Base-by-base conservation (phyloP, 64 coral and sea anemone species). In the Stichodactyla mertensii region DNA sequence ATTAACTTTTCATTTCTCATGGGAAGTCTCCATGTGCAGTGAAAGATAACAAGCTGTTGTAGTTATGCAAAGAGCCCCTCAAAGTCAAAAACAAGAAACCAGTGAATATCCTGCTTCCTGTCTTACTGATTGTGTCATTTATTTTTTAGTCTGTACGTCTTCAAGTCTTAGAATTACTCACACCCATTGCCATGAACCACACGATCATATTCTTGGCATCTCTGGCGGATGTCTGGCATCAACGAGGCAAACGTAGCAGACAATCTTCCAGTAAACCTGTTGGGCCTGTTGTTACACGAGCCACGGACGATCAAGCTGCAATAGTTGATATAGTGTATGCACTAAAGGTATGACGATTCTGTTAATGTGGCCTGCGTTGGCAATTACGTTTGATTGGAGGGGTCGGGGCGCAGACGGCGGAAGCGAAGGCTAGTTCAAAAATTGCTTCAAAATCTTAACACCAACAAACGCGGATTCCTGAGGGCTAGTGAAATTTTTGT, bases 161-260 rank as follows among this genome's bases (percentile, higher is more conserved):
- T 4, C 93, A 92, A 24, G 93, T 98, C 18, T 85, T 98, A 54
- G 90, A 98, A 51, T 78, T 98, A 10, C 90, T 98, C 12, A 98
- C 95, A 0, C 95, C 95, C 13, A 87, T 98, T 28, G 90, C 90
- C 20, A 98, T 98, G 95, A 92, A 91, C 22, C 95, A 98, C 45
- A 98, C 93, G 7, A 98, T 98, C 19, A 84, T 98, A 18, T 94
- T 98, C 70, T 80, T 98, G 54, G 95, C 95, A 51, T 98, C 95
- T 16, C 87, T 98, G 14, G 95, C 95, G 6, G 95, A 98, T 86
- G 95, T 98, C 55, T 98, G 95, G 95, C 85, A 98, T 70, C 89
- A 92, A 62, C 88, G 91, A 87, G 86, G 88, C 52, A 84, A 94
- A 28, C 61, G 92, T 69, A 55, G 82, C 66, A 59, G 87, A 54